Evolutionary conservation across 2,888 invertebrate genomes (phyloP), one percentile per base, ranked within the genome.

Genomic region (Bedellia somnulentella): DNA sequence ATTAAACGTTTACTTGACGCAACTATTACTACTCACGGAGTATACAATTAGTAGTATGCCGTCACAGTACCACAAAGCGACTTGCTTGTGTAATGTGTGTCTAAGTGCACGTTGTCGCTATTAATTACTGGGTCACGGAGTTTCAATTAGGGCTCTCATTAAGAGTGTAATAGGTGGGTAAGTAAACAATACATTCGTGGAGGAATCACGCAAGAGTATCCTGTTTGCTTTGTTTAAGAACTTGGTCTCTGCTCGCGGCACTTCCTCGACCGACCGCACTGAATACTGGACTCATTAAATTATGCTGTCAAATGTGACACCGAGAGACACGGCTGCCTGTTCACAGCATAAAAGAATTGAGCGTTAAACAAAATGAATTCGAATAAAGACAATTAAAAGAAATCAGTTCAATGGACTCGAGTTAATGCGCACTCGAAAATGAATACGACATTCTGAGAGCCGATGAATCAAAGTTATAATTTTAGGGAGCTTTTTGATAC

Each of bases 401-500:
- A 56, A 59, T 47, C 43, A 33, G 44, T 52, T 51, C 56, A 61
- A 63, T 63, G 66, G 61, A 57, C 44, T 55, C 55, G 66, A 70
- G 57, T 59, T 58, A 64, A 66, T 50, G 49, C 47, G 39, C 46
- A 38, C 41, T 43, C 44, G 43, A 41, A 43, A 46, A n/a, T 21
- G 52, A 49, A 49, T 47, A 47, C 40, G 41, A 38, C 44, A 40
- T 47, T 45, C 59, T 46, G 49, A 62, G 62, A 61, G 62, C 57
- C 56, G 55, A 57, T 60, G 66, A 64, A 70, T 64, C 6, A 17
- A 61, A 60, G 54, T 57, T 49, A 51, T 45, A 42, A 41, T 41
- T 36, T 37, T 40, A 42, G 60, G 60, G 71, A 68, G 52, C 59
- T 60, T 53, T 66, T 54, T 61, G 71, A 73, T 71, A 73, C 71